phyloP scores from a whole-genome alignment of 2,113 vertebrate genomes.

The Oriolus oriolus region DNA sequence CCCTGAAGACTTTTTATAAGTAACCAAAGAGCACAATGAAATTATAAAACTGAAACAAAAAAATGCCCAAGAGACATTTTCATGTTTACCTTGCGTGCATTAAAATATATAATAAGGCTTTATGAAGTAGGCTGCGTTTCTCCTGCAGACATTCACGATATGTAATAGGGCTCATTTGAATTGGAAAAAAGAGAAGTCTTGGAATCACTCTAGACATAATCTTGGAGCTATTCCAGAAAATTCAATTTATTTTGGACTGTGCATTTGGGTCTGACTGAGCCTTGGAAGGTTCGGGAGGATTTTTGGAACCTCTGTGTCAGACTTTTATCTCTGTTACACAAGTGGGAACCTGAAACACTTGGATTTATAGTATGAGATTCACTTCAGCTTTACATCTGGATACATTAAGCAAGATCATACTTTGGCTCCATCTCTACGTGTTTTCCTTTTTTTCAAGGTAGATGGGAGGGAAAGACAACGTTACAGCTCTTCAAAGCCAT shows the following conservation, averaged over 20 bases:
- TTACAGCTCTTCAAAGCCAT: not conserved
- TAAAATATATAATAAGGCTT: conserved; percentile 24
- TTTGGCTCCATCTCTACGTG: not conserved
- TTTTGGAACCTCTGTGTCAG: not conserved
- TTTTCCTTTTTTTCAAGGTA: not conserved
- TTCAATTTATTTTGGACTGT: conserved; percentile 47
- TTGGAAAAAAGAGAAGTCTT: conserved; percentile 35
- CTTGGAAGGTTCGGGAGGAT: not conserved
- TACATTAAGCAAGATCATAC: not conserved
- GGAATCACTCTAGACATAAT: conserved; percentile 33
- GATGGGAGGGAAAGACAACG: not conserved
- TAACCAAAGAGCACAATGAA: not conserved
- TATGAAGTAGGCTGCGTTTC: not conserved
- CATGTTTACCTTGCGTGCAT: not conserved
- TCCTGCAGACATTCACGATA: not conserved
- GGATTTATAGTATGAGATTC: not conserved
- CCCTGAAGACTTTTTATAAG: not conserved
- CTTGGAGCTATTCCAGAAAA: conserved; percentile 45
- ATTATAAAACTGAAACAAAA: not conserved
- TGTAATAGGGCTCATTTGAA: conserved; percentile 44
- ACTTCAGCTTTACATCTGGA: conserved; percentile 14
- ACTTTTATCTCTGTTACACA: not conserved
- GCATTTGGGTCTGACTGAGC: not conserved
- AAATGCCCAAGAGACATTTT: not conserved
- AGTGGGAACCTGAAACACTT: not conserved